Base-by-base conservation (phyloP, 2,113 vertebrate species). In the Heloderma charlesbogerti region DNA sequence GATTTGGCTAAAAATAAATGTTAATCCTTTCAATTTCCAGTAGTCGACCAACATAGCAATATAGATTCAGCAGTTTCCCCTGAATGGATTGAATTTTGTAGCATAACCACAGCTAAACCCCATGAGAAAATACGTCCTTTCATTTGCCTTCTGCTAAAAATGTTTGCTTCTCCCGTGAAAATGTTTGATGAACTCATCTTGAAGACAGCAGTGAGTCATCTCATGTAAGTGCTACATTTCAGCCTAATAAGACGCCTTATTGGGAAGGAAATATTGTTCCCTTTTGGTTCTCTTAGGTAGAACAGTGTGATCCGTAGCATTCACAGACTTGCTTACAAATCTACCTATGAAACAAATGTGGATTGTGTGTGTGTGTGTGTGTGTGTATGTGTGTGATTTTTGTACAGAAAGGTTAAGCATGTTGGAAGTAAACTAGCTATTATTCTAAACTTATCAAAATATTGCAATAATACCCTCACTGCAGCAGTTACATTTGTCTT, bases 131-230 rank as follows among this genome's bases (percentile, higher is more conserved):
- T 51, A 60, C 67, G 77, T 88, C 60, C 18, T 88, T 80, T 88
- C 43, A 69, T 67, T 80, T 88, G 60, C 77, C 63, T 88, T 80
- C 77, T 25, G 43, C 51, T 88, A 80, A 88, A 88, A 88, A 88
- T 75, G 79, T 88, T 63, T 87, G n/a, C 72, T 87, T 78, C 8
- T 25, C 1, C 67, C 9, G n/a, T 84, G 37, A 15, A 63, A 43
- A 60, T n/a, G 37, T 84, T 60, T 83, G 88, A 89, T 83, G 69
- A 83, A 51, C 54, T 69, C 45, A 25, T 82, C 66, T 57, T 85
- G 71, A 85, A 77, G 40, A 78, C 43, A n/a, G 43, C 40, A 63
- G 15, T 85, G 71, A 84, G 27, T 85, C 72, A 88, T 45, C 57
- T 88, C 25, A 67, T 78, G 22, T n/a, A 84, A 84, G 69, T 25